These are phyloP conservation scores for Buphagus erythrorhynchus DNA, from an alignment of 2,797 vertebrate species.

Conservation along the genomic window DNA sequence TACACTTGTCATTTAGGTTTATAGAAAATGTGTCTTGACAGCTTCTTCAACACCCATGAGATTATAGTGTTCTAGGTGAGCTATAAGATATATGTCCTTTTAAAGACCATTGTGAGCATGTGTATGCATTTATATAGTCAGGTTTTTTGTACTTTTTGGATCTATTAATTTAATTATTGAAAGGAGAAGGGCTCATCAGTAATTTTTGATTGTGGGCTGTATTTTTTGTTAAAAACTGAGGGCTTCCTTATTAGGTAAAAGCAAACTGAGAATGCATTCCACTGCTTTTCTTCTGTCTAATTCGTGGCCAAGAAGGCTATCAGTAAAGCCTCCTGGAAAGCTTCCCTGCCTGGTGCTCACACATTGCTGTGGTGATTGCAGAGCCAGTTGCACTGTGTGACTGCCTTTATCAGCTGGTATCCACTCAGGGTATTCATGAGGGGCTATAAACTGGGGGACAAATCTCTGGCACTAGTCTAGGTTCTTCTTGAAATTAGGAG, in stretches of 20 bases:
- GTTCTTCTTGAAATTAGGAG: not conserved
- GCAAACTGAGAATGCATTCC: not conserved
- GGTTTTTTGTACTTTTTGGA: not conserved
- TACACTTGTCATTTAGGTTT: not conserved
- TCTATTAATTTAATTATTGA: not conserved
- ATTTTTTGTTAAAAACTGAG: not conserved
- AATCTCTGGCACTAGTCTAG: not conserved
- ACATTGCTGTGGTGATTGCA: not conserved
- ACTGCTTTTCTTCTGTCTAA: not conserved
- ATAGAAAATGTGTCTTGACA: not conserved
- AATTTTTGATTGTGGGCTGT: not conserved
- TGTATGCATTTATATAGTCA: not conserved
- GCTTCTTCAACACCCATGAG: not conserved
- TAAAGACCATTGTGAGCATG: not conserved
- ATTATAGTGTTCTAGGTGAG: not conserved
- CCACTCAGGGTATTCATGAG: not conserved
- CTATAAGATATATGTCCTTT: not conserved
- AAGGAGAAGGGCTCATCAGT: not conserved
- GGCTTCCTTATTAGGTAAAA: not conserved
- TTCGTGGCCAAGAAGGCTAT: accelerated
- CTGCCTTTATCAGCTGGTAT: not conserved
- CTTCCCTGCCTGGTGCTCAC: not conserved
- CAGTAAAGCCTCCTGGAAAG: not conserved
- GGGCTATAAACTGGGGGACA: not conserved
- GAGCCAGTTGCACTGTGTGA: not conserved